phyloP scores from a whole-genome alignment of 2,113 vertebrate species.

The Peromyscus californicus region DNA sequence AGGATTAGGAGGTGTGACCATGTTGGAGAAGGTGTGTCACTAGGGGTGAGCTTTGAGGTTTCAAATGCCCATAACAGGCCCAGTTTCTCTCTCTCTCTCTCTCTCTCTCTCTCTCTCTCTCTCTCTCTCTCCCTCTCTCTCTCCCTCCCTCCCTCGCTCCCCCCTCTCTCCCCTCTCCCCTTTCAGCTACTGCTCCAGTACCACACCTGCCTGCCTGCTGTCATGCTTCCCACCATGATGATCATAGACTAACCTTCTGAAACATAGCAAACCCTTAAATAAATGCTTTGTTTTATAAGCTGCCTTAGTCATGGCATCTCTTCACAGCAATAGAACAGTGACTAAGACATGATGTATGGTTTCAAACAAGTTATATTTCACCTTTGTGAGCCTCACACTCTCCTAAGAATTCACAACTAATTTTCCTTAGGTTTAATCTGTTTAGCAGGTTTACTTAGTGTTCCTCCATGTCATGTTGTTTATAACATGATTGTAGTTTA shows the following conservation, averaged over 20 bases:
- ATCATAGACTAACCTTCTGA: neutral
- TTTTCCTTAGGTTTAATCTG: neutral
- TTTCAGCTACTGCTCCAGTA: neutral
- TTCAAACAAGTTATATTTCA: constrained; percentile 50
- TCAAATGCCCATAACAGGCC: neutral
- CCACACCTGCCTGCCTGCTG: neutral
- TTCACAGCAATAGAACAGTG: neutral
- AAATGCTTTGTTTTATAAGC: neutral
- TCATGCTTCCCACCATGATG: neutral
- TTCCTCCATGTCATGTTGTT: neutral
- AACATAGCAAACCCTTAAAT: neutral
- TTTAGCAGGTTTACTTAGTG: constrained; percentile 23
- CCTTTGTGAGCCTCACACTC: neutral
- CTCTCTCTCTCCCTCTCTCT: neutral
- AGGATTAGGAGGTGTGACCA: neutral
- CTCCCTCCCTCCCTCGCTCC: too few relatives aligned
- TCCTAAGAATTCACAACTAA: neutral
- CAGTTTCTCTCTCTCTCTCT: too few relatives aligned
- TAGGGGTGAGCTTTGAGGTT: neutral
- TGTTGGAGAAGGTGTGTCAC: neutral
- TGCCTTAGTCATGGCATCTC: neutral
- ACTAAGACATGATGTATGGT: neutral
- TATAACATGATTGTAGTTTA: neutral
- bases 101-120: too few relatives aligned
- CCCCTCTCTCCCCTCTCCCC: neutral